These are phyloP conservation scores for Pararge aegeria DNA, from an alignment of 1,140 invertebrate genomes.

Conservation along the genomic window DNA sequence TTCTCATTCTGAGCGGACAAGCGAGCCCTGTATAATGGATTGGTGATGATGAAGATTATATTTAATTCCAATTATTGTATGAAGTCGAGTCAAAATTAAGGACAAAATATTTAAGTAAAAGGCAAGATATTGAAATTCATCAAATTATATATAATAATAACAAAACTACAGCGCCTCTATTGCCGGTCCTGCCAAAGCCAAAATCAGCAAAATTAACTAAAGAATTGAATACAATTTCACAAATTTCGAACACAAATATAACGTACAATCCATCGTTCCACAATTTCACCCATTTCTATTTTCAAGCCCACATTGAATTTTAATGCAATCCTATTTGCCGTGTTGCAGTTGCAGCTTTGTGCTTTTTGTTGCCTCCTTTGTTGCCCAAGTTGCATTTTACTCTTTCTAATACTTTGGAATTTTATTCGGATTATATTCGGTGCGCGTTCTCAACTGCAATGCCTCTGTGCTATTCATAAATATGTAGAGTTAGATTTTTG, in stretches of 20 bases:
- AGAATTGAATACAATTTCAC: neutral
- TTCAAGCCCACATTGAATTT: conserved; percentile 10
- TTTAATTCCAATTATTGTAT: too few relatives aligned
- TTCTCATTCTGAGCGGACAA: too few relatives aligned
- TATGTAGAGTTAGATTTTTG: conserved; percentile 16
- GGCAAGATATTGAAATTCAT: too few relatives aligned
- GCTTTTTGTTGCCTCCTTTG: conserved; percentile 19
- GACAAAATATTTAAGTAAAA: too few relatives aligned
- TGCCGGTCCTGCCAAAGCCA: too few relatives aligned
- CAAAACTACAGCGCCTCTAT: too few relatives aligned
- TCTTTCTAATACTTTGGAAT: conserved; percentile 20
- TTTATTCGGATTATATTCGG: conserved; percentile 20
- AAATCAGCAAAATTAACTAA: neutral
- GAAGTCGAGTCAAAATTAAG: too few relatives aligned
- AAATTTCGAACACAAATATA: neutral
- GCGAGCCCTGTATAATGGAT: too few relatives aligned
- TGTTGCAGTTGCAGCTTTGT: conserved; percentile 12
- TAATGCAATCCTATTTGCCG: conserved; percentile 18
- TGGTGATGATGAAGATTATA: too few relatives aligned
- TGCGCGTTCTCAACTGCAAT: conserved; percentile 15
- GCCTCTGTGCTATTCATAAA: conserved; percentile 14
- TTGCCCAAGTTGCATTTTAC: conserved; percentile 17
- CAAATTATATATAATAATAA: too few relatives aligned
- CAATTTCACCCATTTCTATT: conserved; percentile 8
- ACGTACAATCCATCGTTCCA: neutral